Base-by-base conservation (phyloP, 2,888 invertebrate genomes). In the Atherix ibis region DNA sequence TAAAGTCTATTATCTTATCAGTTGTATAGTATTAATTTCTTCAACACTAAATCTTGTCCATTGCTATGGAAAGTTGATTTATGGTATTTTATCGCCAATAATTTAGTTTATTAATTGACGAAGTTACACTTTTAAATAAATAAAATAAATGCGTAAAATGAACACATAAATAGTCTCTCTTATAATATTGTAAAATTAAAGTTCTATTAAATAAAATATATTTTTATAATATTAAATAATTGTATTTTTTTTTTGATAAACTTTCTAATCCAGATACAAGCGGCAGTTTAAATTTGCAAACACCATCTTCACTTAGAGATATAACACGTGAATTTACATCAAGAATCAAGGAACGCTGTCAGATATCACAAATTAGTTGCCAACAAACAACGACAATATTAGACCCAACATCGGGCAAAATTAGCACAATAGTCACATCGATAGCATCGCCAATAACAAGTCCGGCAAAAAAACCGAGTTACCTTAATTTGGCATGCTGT, bases 401-500 rank as follows among this genome's bases (percentile, higher is more conserved):
- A 15, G 41, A 46, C 37, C 52, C 54, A 30, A 41, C 42, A 6
- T 47, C 54, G 26, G 57, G 55, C 16, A 50, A 54, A 44, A 49
- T 58, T 31, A 53, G 50, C 37, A 59, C 58, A 41, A 50, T 58
- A 36, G 44, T 58, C 35, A 50, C 49, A 34, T 48, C 52, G 26
- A 16, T 25, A 8, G 37, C 30, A n/a, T 16, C 37, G 26, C 26
- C 36, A 17, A 26, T 37, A 4, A 5, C 37, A n/a, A 37, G 44
- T 37, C 58, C 30, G 8, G 64, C 65, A 12, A 81, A 82, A 54
- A 77, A 84, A 52, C 89, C 89, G 1, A 87, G 87, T 37, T 91
- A 91, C 56, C 63, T 91, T 36, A 84, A 83, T 49, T 64, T 91
- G 40, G 87, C 89, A 32, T 85, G 88, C 55, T 85, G 87, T 14